Conservation (phyloP, 92 coral and sea anemone genomes). For the Virgularia gustaviana region DNA sequence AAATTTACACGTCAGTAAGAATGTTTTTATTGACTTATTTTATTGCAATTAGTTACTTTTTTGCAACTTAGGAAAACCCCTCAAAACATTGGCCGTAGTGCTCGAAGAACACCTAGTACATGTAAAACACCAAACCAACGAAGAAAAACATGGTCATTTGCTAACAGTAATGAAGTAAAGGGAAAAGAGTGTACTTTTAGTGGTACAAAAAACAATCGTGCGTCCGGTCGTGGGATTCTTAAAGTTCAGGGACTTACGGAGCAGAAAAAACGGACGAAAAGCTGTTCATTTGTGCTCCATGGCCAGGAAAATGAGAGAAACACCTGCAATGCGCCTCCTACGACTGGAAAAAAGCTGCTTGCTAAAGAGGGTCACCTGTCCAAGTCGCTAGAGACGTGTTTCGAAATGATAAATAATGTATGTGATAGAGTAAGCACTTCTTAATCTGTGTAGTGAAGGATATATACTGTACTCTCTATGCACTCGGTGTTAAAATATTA, state of each 20-base stretch:
- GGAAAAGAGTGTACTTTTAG: not conserved
- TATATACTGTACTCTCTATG: not conserved
- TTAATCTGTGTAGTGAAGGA: not conserved
- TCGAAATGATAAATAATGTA: slow-evolving; percentile 11
- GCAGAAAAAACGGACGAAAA: not conserved
- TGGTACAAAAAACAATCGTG: not conserved
- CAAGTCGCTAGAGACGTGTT: slow-evolving; percentile 10
- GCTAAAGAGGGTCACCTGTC: not conserved
- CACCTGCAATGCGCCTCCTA: not conserved
- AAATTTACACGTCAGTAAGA: too few species aligned
- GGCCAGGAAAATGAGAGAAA: not conserved
- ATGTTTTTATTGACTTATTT: too few species aligned
- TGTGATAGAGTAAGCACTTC: too few species aligned
- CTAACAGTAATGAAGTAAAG: not conserved
- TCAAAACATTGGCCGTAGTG: not conserved
- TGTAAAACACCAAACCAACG: slow-evolving; percentile 17
- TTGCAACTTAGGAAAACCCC: slow-evolving; percentile 10
- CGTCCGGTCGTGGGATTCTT: slow-evolving; percentile 6
- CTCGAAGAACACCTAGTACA: not conserved
- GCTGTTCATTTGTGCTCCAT: slow-evolving; percentile 2
- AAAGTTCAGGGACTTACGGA: not conserved
- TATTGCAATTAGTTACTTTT: too few species aligned
- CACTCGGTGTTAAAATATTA: not conserved
- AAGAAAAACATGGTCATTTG: slow-evolving; percentile 17
- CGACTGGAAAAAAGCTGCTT: not conserved